A percentile compares a stretch with the other conserved stretches of the same genome.
These are phyloP conservation scores for Colletes gigas DNA, from an alignment of 1,140 invertebrate genomes.

Conservation along the genomic window DNA sequence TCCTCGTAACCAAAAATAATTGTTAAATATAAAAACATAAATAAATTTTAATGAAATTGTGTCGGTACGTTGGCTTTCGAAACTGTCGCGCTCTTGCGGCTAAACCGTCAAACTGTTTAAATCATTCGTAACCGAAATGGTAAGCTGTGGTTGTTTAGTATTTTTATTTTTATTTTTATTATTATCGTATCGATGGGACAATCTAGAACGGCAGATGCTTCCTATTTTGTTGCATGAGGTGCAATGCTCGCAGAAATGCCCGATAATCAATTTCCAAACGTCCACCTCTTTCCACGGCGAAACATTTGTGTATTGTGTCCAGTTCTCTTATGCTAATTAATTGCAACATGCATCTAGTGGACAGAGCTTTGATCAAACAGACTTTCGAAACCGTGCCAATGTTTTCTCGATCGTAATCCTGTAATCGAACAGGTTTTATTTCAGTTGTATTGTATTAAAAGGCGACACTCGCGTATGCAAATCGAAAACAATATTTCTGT, in stretches of 20 bases:
- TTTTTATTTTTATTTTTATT: not conserved
- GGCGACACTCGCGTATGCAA: no score
- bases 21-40: no score
- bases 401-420: conserved; percentile 85
- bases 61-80: no score
- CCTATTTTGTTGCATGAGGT: conserved; percentile 79
- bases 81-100: no score
- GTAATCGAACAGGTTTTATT: conserved; percentile 53
- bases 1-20: no score
- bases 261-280: conserved; percentile 85
- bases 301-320: conserved; percentile 85
- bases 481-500: no score
- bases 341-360: conserved; percentile 82
- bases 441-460: no score
- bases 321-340: conserved; percentile 84
- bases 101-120: no score
- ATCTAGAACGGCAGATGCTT: conserved; percentile 76
- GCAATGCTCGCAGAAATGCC: conserved; percentile 82
- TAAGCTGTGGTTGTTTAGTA: no score
- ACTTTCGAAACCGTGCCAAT: conserved; percentile 84
- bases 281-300: conserved; percentile 82
- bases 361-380: conserved; percentile 83
- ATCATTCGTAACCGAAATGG: no score
- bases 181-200: not conserved
- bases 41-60: no score